Evolutionary conservation across 2,113 vertebrate genomes (phyloP).

Genomic region (Tychaedon coryphoeus): DNA sequence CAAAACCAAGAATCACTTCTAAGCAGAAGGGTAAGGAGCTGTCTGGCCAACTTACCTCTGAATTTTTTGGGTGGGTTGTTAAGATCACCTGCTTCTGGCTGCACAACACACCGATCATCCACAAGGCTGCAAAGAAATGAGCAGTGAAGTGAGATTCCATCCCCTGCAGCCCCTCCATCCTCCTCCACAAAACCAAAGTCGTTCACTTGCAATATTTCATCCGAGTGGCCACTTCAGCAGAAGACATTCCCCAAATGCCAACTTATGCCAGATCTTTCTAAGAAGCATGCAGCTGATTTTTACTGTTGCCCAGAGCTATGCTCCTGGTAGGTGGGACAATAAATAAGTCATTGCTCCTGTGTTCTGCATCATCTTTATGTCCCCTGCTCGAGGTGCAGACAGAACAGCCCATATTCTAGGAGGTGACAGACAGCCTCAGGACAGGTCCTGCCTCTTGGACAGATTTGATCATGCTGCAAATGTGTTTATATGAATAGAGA

Average conservation of each 20-base stretch:
- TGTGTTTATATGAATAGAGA: neutral
- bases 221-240: conserved; percentile 33
- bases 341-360: conserved; percentile 41
- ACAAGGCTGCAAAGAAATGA: conserved; percentile 83
- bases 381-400: conserved; percentile 45
- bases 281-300: conserved; percentile 44
- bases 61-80: conserved; percentile 99
- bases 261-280: conserved; percentile 26
- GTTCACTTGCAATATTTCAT: neutral
- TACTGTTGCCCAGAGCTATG: conserved; percentile 51
- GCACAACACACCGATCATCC: conserved; percentile 96
- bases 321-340: conserved; percentile 49
- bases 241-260: conserved; percentile 61
- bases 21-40: neutral
- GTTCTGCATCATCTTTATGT: conserved; percentile 27
- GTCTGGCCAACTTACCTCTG: conserved; percentile 81
- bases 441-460: conserved; percentile 59
- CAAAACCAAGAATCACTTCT: fast-evolving
- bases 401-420: conserved; percentile 69
- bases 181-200: neutral
- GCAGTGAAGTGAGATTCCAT: neutral
- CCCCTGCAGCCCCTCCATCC: neutral
- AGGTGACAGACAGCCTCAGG: conserved; percentile 28
- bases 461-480: neutral
- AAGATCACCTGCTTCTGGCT: conserved; percentile 95